phyloP scores from a whole-genome alignment of 2,113 vertebrate genomes.

The Ochotona curzoniae region DNA sequence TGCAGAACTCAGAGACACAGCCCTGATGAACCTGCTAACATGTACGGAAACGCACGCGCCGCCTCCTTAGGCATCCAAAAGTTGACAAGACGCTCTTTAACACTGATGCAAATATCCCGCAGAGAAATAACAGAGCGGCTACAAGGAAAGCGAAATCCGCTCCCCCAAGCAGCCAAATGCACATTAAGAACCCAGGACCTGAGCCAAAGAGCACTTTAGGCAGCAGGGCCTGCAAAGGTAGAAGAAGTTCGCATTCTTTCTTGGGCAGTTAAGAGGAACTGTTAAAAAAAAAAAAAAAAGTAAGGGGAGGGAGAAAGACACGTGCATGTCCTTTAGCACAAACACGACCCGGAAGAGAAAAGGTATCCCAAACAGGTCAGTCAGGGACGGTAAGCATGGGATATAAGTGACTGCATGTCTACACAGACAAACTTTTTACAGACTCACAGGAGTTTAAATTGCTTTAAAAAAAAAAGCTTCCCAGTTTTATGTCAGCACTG shows the following conservation, averaged over 20 bases:
- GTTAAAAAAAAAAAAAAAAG: slow-evolving; percentile 59
- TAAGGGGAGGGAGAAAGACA: neutral
- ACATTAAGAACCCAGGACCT: slow-evolving; percentile 68
- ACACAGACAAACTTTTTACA: neutral
- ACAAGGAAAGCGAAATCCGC: slow-evolving; percentile 45
- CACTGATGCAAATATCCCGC: slow-evolving; percentile 18
- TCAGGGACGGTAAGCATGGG: neutral
- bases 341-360: slow-evolving; percentile 12
- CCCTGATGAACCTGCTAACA: neutral
- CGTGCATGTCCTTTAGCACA: neutral
- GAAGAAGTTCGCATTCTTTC: slow-evolving; percentile 60
- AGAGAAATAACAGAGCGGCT: neutral
- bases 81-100: slow-evolving; percentile 36
- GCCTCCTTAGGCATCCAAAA: neutral
- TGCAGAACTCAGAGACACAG: neutral
- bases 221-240: slow-evolving; percentile 55
- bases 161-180: slow-evolving; percentile 60
- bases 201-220: slow-evolving; percentile 75
- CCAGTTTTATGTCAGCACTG: neutral
- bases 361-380: slow-evolving; percentile 13
- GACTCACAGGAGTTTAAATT: slow-evolving; percentile 11
- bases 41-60: neutral
- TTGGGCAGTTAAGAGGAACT: slow-evolving; percentile 68
- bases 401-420: neutral
- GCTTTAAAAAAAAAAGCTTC: neutral